Evolutionary conservation across 1,140 invertebrate genomes (phyloP).

Genomic region (Yoshiicerus persimilis): DNA sequence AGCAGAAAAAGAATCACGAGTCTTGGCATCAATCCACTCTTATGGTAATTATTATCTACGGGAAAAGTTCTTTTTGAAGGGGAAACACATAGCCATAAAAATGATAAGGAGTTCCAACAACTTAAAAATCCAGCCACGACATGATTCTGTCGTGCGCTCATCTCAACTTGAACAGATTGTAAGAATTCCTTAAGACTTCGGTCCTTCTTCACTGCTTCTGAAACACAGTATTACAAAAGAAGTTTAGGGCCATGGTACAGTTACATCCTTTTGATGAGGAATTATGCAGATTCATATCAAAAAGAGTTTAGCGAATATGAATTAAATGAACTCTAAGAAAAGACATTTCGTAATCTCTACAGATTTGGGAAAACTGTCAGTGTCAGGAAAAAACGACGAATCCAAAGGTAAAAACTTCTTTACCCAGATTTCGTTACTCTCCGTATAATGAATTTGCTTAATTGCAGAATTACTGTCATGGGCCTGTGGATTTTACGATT

Average conservation of each 20-base stretch:
- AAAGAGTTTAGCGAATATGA: neutral
- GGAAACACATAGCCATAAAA: neutral
- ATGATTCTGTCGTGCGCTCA: neutral
- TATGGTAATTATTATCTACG: neutral
- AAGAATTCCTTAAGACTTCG: neutral
- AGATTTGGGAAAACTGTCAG: too few relatives aligned
- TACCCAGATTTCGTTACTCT: too few relatives aligned
- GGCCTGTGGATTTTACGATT: too few relatives aligned
- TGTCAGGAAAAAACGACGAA: neutral
- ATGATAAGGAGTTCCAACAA: conserved; percentile 9
- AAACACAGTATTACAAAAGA: neutral
- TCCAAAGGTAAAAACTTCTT: too few relatives aligned
- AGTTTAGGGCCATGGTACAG: too few relatives aligned
- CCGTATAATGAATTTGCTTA: too few relatives aligned
- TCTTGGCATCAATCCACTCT: neutral
- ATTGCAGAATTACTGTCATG: too few relatives aligned
- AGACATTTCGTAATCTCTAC: too few relatives aligned
- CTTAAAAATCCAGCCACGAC: neutral
- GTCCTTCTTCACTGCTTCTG: neutral
- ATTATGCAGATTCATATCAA: neutral
- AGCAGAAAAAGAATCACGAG: neutral
- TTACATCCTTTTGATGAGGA: neutral
- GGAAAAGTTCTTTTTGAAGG: neutral
- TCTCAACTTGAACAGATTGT: neutral
- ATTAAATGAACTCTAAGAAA: neutral